A percentile compares a stretch with the other conserved stretches of the same genome.
Conservation (phyloP, 2,113 vertebrate genomes). For the Halichoeres trimaculatus region DNA sequence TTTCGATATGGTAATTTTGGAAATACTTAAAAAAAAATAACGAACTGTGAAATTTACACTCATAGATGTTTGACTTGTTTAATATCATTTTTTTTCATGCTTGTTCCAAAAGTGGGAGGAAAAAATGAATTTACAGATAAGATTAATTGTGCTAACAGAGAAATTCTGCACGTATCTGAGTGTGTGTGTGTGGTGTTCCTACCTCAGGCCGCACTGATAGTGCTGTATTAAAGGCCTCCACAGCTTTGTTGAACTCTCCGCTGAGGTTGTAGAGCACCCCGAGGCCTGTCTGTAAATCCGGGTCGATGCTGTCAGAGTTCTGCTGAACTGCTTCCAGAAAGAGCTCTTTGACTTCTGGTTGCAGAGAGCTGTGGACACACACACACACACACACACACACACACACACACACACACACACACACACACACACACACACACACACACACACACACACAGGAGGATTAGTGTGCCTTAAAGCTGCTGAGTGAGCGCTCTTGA, state of each 20-base stretch:
- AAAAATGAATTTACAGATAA: background rate
- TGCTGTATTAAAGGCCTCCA: conserved; percentile 96
- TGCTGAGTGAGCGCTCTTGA: conserved; percentile 37
- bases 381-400: conserved; percentile 47
- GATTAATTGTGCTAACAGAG: background rate
- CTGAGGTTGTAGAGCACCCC: conserved; percentile 97
- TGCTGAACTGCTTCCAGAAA: conserved; percentile 94
- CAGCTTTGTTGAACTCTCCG: conserved; percentile 96
- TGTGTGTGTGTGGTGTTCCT: conserved; percentile 23
- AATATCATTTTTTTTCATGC: background rate
- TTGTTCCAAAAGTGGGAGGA: background rate
- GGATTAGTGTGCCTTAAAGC: conserved; percentile 54
- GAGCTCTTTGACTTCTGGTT: conserved; percentile 93
- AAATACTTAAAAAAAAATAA: too few relatives aligned
- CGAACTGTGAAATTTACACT: too few relatives aligned
- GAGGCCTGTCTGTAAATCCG: conserved; percentile 96
- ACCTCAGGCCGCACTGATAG: conserved; percentile 97
- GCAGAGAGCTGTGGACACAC: conserved; percentile 82
- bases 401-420: too few relatives aligned
- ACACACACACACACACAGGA: conserved; percentile 42
- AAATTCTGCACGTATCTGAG: conserved; percentile 10
- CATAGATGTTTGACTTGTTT: too few relatives aligned
- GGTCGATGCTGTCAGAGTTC: conserved; percentile 91
- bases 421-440: background rate
- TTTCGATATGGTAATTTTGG: too few relatives aligned